These are phyloP conservation scores for Malaclemys terrapin DNA, from an alignment of 2,113 vertebrate genomes.

Conservation along the genomic window DNA sequence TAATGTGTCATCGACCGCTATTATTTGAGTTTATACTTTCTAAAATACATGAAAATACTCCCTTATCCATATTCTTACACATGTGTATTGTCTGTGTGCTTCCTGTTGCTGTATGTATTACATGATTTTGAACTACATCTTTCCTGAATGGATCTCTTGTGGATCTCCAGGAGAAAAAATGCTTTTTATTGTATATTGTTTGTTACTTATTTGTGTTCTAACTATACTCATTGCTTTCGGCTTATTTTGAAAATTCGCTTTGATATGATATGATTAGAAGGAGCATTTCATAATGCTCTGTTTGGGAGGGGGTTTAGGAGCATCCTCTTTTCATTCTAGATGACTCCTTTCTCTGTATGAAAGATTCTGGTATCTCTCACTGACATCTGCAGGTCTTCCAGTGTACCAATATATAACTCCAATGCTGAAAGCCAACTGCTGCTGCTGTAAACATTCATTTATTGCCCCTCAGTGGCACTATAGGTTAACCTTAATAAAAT, in stretches of 20 bases:
- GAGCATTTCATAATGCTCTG: not conserved
- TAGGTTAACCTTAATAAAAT: not conserved
- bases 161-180: not conserved
- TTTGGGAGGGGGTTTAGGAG: not conserved
- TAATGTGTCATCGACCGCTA: not conserved
- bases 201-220: not conserved
- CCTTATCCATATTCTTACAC: not conserved
- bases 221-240: not conserved
- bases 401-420: not conserved
- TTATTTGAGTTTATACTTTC: not conserved
- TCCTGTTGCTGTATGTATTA: not conserved
- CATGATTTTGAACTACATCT: accelerated
- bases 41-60: not conserved
- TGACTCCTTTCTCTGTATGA: not conserved
- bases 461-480: not conserved
- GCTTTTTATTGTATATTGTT: not conserved
- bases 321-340: not conserved
- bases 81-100: not conserved
- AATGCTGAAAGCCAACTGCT: not conserved
- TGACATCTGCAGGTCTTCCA: not conserved
- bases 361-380: not conserved
- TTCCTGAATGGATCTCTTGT: not conserved
- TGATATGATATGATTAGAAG: not conserved
- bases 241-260: not conserved
- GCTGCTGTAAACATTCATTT: not conserved